Base-by-base conservation (phyloP, 53 echinoderm and acorn worm genomes). In the Patiria pectinifera region DNA sequence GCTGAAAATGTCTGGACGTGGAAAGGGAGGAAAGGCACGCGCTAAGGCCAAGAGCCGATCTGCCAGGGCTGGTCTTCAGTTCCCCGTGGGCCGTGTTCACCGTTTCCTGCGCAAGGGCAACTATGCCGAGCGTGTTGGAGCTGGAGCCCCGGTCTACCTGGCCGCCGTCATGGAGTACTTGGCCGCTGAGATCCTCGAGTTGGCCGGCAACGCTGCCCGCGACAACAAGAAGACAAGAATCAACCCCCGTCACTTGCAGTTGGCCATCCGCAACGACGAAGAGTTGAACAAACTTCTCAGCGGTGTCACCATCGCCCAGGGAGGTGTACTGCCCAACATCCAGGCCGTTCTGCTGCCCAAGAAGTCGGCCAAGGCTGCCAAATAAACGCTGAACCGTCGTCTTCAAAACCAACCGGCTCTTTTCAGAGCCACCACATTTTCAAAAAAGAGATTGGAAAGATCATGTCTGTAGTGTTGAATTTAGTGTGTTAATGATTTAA, bases 51-150 rank as follows among this genome's bases (percentile, higher is more conserved):
- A 96, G 95, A 92, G 89, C 70, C 82, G 96, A 72, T 93, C 94
- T 47, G 45, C 90, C 62, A 85, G 96, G 13, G 96, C 96, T 63
- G 96, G 96, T 4, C 92, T 96, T 10, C 96, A 96, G 91, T 96
- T 96, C 96, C 35, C 96, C 74, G 96, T 96, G 6, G 96, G 96
- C 87, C 96, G 96, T 86, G 94, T 96, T n/a, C 95, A 96, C 71
- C 94, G 96, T 16, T 96, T 95, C 79, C 94, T 96, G 46, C 92
- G 96, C 62, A 96, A 93, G 80, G 96, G 96, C n/a, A 95, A 95
- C 93, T 96, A 96, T 89, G 96, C 95, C 58, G 15, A 82, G 82
- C 83, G 96, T 89, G 95, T 96, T 48, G 95, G 96, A 4, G 95
- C 95, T 47, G 96, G 96, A 86, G 95, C 96, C 96, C 96, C 48